Percentiles rank a stretch among this genome's conserved stretches.
These are phyloP conservation scores for Jordanella pulchra DNA, from an alignment of 2,797 vertebrate species.

Conservation along the genomic window DNA sequence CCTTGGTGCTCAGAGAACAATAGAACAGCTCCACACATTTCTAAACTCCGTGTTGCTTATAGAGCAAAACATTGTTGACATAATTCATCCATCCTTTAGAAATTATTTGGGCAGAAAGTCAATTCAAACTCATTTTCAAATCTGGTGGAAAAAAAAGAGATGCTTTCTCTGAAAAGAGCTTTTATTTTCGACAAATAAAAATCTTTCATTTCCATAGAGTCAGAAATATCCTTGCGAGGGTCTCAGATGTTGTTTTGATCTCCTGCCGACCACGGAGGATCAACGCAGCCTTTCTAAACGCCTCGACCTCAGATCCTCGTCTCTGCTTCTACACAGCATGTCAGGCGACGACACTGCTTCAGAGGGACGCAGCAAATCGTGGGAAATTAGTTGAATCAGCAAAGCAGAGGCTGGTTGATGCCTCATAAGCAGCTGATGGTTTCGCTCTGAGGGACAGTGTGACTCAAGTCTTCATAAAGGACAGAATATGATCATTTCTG, in stretches of 20 bases:
- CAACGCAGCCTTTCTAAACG: slow-evolving; percentile 10
- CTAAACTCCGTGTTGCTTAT: background rate
- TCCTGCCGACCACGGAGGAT: background rate
- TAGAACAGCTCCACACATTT: slow-evolving; percentile 5
- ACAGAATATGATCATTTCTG: background rate
- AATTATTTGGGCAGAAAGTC: slow-evolving; percentile 37
- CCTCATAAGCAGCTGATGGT: background rate
- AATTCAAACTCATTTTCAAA: slow-evolving; percentile 54
- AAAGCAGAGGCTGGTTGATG: background rate
- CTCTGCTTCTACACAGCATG: slow-evolving; percentile 25
- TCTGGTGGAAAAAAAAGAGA: slow-evolving; percentile 18
- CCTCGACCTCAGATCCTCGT: slow-evolving; percentile 13
- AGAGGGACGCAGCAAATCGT: slow-evolving; percentile 35
- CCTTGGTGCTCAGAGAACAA: slow-evolving; percentile 29
- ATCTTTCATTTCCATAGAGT: slow-evolving; percentile 17
- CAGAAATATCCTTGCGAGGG: slow-evolving; percentile 11
- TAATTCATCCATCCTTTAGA: slow-evolving; percentile 29
- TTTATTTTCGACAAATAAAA: slow-evolving; percentile 20
- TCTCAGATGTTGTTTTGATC: background rate
- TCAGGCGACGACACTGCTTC: slow-evolving; percentile 30
- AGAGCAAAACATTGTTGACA: slow-evolving; percentile 11
- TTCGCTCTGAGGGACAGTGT: background rate
- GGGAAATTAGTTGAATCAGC: too few species aligned
- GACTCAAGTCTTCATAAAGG: background rate
- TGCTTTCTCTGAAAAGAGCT: slow-evolving; percentile 26